Base-by-base conservation (phyloP, 2,113 vertebrate genomes). In the Dolichallabes microphthalmus region DNA sequence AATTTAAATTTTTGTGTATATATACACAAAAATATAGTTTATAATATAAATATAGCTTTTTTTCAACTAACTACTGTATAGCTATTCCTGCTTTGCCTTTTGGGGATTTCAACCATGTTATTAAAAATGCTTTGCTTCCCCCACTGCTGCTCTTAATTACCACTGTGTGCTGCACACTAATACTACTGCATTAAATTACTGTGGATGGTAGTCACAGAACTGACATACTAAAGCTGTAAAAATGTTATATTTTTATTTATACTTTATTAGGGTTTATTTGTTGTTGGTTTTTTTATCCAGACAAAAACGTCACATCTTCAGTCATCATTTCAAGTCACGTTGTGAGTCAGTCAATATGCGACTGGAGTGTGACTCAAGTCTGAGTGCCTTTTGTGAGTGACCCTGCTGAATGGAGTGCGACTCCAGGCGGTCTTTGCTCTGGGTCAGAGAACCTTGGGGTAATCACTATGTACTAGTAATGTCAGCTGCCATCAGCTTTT, bases 351-450 rank as follows among this genome's bases (percentile, higher is more conserved):
- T 20, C 75, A 19, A 57, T 53, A 79, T 60, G 19, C 9, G 1
- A 55, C 19, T 39, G 9, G 20, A 60, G 30, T 60, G n/a, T 79
- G 32, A 35, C 76, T 79, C 10, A 60, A 39, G 17, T 78, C 76
- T 32, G 76, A 58, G 17, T 60, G 30, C 11, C 76, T 79, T 60
- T 60, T 79, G 35, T 79, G 30, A 79, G 55, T 79, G 30, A 60
- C 7, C 12, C 10, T 20, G 30, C 55, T 57, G 53, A 78, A 55
- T 22, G 27, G 52, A 78, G 55, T 55, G 74, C 6, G n/a, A 55
- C 7, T 75, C 45, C 73, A 75, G 50, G 6, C 17, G 12, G 52
- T 57, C 27, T 11, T 57, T 77, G n/a, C 17, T 27, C 53, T 77
- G 53, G 27, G n/a, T 77, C 74, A 77, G 32, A 77, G n/a, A 77